A percentile compares a stretch with the other conserved stretches of the same genome.
Evolutionary conservation across 2,888 invertebrate genomes (phyloP).

Genomic region (Physocephala rufipes): DNA sequence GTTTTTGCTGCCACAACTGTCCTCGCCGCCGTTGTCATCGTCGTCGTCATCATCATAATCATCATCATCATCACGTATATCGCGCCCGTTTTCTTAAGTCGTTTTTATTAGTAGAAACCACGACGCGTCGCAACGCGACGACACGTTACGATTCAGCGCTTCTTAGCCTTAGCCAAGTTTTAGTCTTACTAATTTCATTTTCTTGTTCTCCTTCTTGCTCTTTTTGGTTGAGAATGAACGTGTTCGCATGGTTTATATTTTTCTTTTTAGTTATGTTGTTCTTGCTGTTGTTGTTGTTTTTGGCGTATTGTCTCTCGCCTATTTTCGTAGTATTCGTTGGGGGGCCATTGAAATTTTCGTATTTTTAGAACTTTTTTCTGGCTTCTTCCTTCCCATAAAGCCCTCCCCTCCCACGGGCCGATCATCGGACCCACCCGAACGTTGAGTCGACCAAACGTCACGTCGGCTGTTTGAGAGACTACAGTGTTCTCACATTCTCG

Average conservation of each 20-base stretch:
- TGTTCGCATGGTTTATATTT: slow-evolving; percentile 17
- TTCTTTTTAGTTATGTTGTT: slow-evolving; percentile 21
- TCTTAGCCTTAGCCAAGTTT: slow-evolving; percentile 13
- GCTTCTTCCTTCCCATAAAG: background rate
- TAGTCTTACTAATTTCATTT: background rate
- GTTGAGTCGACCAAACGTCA: background rate
- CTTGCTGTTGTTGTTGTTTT: slow-evolving; percentile 28
- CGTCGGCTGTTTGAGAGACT: background rate
- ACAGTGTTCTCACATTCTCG: too few relatives aligned
- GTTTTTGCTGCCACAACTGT: background rate
- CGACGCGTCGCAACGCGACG: too few relatives aligned
- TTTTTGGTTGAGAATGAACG: slow-evolving; percentile 35
- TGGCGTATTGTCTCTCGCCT: slow-evolving; percentile 33
- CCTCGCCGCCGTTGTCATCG: background rate
- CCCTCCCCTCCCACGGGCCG: slow-evolving; percentile 6
- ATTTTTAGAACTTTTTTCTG: slow-evolving; percentile 43
- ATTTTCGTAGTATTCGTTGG: slow-evolving; percentile 43
- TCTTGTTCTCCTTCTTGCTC: background rate
- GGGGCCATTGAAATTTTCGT: slow-evolving; percentile 42
- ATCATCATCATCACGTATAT: slow-evolving; percentile 15
- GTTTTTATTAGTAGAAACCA: too few relatives aligned
- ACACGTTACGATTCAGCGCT: background rate
- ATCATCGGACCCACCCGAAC: background rate
- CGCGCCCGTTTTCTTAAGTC: slow-evolving; percentile 14
- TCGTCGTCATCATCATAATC: slow-evolving; percentile 18